Conservation (phyloP, 2,113 vertebrate species). For the Amphiprion ocellaris region DNA sequence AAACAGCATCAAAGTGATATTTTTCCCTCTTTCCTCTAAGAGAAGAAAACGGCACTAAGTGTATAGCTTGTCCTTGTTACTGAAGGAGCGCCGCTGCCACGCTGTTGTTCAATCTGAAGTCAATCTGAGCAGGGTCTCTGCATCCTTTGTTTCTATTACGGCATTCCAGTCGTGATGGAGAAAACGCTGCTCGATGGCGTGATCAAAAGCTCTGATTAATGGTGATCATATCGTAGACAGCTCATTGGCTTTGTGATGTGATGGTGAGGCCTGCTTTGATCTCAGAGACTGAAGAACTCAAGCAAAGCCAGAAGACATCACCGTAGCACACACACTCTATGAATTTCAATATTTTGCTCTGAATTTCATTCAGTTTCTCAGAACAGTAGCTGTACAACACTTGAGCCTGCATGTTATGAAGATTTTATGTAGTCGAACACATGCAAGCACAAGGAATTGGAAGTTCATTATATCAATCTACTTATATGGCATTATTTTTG, state of each 20-base stretch:
- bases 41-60: slow-evolving; percentile 45
- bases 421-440: neutral
- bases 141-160: slow-evolving; percentile 63
- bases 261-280: slow-evolving; percentile 67
- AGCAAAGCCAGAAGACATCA: slow-evolving; percentile 52
- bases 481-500: no score
- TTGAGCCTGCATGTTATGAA: neutral
- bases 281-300: slow-evolving; percentile 49
- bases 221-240: slow-evolving; percentile 64
- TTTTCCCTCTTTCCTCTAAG: slow-evolving; percentile 42
- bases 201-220: slow-evolving; percentile 77
- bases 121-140: slow-evolving; percentile 53
- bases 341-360: slow-evolving; percentile 42
- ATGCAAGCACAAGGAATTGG: neutral
- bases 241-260: slow-evolving; percentile 65
- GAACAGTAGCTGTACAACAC: slow-evolving; percentile 1
- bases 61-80: slow-evolving; percentile 48
- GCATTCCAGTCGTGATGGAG: slow-evolving; percentile 66
- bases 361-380: slow-evolving; percentile 30
- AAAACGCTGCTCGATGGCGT: slow-evolving; percentile 47
- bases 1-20: slow-evolving; percentile 90
- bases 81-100: slow-evolving; percentile 19
- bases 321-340: slow-evolving; percentile 27
- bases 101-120: slow-evolving; percentile 73
- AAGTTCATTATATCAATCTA: no score